phyloP scores from a whole-genome alignment of 2,113 vertebrate genomes.

The Myrmophylax atrothorax region DNA sequence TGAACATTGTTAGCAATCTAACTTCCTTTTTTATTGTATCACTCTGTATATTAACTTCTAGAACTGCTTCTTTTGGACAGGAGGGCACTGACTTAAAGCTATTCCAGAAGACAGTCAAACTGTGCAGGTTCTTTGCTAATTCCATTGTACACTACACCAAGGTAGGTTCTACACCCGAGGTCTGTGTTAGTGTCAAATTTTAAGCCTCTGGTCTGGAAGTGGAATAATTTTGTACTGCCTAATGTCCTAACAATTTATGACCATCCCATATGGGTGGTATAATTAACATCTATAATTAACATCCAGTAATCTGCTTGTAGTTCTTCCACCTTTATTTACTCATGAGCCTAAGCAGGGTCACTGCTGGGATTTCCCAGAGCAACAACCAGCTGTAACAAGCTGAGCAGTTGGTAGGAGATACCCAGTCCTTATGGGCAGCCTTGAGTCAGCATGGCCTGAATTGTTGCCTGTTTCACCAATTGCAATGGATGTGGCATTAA shows the following conservation, averaged over 20 bases:
- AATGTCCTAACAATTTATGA: neutral
- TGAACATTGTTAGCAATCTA: neutral
- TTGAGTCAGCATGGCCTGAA: neutral
- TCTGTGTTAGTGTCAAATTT: neutral
- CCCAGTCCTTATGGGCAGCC: neutral
- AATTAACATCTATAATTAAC: neutral
- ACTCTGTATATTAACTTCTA: neutral
- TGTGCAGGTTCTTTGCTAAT: conserved; percentile 94
- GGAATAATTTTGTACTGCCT: neutral
- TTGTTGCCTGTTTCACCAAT: neutral
- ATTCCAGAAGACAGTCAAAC: conserved; percentile 92
- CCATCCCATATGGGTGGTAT: neutral
- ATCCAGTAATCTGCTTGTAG: neutral
- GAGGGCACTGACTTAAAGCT: conserved; percentile 81
- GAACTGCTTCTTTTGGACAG: conserved; percentile 68
- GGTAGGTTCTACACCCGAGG: conserved; percentile 72
- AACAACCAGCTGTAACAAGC: neutral
- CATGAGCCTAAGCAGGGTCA: neutral
- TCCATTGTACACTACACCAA: conserved; percentile 94
- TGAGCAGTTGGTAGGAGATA: neutral
- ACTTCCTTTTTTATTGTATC: neutral
- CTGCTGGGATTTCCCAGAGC: neutral
- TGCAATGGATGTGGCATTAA: neutral
- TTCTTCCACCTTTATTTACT: neutral
- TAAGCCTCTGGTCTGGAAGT: neutral